These are phyloP conservation scores for Fukomys damarensis DNA, from an alignment of 2,113 vertebrate species.

Conservation along the genomic window DNA sequence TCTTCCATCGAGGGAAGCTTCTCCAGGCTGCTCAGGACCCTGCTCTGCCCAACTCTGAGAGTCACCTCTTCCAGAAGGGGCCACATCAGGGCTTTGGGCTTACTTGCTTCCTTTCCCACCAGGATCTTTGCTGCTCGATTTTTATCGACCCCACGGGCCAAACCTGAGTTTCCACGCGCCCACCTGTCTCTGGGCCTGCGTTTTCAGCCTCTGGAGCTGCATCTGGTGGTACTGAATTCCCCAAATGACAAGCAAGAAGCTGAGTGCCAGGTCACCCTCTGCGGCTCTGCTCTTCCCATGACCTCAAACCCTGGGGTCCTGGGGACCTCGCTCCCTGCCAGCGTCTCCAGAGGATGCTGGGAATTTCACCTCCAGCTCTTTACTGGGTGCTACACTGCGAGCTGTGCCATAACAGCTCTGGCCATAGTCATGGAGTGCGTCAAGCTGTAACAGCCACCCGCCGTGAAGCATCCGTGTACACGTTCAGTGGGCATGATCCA, in stretches of 20 bases:
- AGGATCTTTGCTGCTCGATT: neutral
- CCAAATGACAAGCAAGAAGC: neutral
- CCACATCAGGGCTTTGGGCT: neutral
- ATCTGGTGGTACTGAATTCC: neutral
- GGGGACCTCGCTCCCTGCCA: neutral
- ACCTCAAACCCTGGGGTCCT: neutral
- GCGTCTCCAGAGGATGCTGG: neutral
- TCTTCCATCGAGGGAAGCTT: neutral
- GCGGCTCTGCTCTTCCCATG: neutral
- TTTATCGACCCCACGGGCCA: neutral
- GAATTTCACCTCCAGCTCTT: neutral
- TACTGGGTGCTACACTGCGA: neutral
- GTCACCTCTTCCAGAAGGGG: neutral
- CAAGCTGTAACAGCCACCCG: no score
- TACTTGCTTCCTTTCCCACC: neutral
- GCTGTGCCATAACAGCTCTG: neutral
- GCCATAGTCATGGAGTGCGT: neutral
- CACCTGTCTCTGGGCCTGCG: neutral
- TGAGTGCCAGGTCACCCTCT: neutral
- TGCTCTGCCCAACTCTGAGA: neutral
- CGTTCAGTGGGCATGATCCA: neutral
- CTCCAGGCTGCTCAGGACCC: neutral
- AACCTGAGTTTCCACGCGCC: neutral
- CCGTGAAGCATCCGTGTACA: neutral
- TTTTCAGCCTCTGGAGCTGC: neutral